Base-by-base conservation (phyloP, 2,888 invertebrate genomes). In the Amorpha juglandis region DNA sequence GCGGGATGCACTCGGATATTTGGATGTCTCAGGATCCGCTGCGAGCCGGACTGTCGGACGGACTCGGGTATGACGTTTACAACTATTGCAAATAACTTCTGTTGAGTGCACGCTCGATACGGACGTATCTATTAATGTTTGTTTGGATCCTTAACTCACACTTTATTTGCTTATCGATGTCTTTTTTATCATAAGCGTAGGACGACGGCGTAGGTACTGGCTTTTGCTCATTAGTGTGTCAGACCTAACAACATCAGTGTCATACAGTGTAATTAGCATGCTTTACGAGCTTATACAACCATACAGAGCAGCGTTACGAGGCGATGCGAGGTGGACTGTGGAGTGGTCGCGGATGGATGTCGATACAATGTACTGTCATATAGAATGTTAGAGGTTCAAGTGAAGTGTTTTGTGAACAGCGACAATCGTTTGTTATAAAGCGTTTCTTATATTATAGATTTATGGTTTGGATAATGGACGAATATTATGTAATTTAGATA, bases 101-200 rank as follows among this genome's bases (percentile, higher is more conserved):
- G 87, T 89, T 87, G 90, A 90, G 86, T 90, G 91, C 91, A 91
- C 91, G 90, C 91, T 88, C 89, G 86, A 82, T 84, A 82, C 78
- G 78, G 82, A 58, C 67, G 64, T 63, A 62, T 50, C 21, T 81
- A 78, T 76, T 82, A 81, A 82, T 83, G 72, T 82, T 80, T 81
- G 83, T 84, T 84, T 86, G 83, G 79, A 83, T 78, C 84, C 84
- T 86, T 88, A 79, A 87, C 88, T 88, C 86, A 87, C 90, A 87
- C 85, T 83, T 82, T 82, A 79, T 83, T 86, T 82, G 88, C 89
- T 88, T 88, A 74, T 87, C 87, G 87, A 83, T 87, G 87, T 84
- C 78, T 77, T 80, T 77, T 76, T 71, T 73, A 78, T 76, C 71
- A 67, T 78, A 78, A 74, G 70, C 71, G 71, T 80, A 82, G 80